Evolutionary conservation across 2,888 invertebrate genomes (phyloP).

Genomic region (Macrosoma leucophasiata): DNA sequence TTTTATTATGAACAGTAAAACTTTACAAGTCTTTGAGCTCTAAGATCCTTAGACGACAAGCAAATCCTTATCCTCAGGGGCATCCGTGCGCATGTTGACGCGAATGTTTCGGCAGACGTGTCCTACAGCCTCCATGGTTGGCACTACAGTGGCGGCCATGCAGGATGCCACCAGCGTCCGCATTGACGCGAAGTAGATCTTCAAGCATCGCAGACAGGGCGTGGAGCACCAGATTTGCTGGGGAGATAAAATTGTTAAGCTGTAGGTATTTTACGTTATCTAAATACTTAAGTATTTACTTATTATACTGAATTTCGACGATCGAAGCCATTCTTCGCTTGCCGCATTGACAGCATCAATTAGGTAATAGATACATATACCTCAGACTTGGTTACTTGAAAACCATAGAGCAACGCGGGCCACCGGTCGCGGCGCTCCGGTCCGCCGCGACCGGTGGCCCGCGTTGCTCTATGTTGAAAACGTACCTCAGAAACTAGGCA

Average conservation of each 20-base stretch:
- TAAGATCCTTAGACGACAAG: slow-evolving; percentile 42
- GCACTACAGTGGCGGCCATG: slow-evolving; percentile 78
- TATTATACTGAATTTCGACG: too few species aligned
- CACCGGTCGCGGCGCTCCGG: too few species aligned
- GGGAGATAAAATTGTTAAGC: slow-evolving; percentile 12
- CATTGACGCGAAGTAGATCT: slow-evolving; percentile 79
- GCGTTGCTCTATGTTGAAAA: too few species aligned
- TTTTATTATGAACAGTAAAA: slow-evolving; percentile 18
- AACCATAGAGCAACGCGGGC: too few species aligned
- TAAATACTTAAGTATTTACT: too few species aligned
- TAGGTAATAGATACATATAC: too few species aligned
- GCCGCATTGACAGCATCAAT: too few species aligned
- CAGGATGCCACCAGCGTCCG: slow-evolving; percentile 74
- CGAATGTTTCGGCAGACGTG: slow-evolving; percentile 77
- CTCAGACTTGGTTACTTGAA: too few species aligned
- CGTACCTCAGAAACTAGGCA: slow-evolving; percentile 81
- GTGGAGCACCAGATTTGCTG: slow-evolving; percentile 86
- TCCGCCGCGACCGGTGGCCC: too few species aligned
- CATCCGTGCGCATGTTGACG: slow-evolving; percentile 73
- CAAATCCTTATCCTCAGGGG: slow-evolving; percentile 61
- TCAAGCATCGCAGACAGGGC: slow-evolving; percentile 79
- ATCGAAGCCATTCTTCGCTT: too few species aligned
- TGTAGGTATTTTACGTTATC: background rate
- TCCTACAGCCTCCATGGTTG: slow-evolving; percentile 77
- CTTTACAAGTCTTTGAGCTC: slow-evolving; percentile 5